Conservation (phyloP, 2,113 vertebrate species). For the Myxocyprinus asiaticus region DNA sequence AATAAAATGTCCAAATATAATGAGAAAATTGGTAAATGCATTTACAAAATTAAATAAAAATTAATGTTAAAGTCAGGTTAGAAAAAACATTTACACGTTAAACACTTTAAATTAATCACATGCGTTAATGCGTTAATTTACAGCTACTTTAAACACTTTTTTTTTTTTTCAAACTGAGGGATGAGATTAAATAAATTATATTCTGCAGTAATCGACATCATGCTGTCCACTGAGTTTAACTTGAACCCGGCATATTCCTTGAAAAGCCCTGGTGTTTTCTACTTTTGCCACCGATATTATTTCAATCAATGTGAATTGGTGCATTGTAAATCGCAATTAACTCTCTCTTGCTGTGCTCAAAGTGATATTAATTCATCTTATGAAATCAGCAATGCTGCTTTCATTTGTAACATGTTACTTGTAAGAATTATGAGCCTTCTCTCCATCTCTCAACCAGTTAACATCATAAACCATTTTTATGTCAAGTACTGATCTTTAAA, state of each 20-base stretch:
- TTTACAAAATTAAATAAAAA: too few relatives aligned
- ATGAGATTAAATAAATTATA: too few relatives aligned
- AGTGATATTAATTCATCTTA: neutral
- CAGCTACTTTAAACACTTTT: too few relatives aligned
- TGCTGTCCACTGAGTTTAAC: too few relatives aligned
- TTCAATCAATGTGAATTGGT: neutral
- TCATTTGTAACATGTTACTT: neutral
- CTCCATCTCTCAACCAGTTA: neutral
- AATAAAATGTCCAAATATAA: too few relatives aligned
- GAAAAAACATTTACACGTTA: too few relatives aligned
- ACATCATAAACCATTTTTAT: neutral
- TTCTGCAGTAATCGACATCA: too few relatives aligned
- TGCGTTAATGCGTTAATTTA: too few relatives aligned
- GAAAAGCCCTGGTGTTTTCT: neutral
- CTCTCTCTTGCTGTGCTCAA: neutral
- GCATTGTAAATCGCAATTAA: neutral
- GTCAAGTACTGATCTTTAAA: neutral
- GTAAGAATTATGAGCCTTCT: neutral
- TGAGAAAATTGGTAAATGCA: too few relatives aligned
- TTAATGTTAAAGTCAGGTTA: too few relatives aligned
- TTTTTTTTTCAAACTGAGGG: too few relatives aligned
- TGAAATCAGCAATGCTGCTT: neutral
- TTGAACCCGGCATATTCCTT: neutral
- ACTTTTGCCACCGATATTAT: neutral
- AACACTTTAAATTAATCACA: too few relatives aligned